Evolutionary conservation across 2,113 vertebrate genomes (phyloP), one percentile per base, ranked within the genome.

Genomic region (Delphinapterus leucas): DNA sequence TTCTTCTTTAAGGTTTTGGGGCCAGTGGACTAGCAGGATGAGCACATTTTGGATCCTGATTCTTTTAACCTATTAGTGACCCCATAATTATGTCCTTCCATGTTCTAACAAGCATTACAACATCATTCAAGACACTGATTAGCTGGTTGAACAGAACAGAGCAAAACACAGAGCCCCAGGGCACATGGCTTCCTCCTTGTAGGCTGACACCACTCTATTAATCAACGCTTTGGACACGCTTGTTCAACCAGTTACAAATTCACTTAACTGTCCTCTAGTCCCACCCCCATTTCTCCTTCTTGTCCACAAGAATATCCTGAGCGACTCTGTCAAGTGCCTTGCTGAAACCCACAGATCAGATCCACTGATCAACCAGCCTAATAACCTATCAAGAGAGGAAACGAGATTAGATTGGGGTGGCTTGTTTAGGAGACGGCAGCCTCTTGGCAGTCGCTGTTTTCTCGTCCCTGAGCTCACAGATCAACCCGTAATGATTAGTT

Each of bases 231-330:
- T 8, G 71, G 63, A 81, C 63, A 5, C 3, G 41, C 89, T 95
- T 80, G 79, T 44, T 93, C 70, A 33, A 41, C 85, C 77, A 77
- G 93, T 88, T 82, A 82, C 95, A 97, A 94, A 96, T 96, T n/a
- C 95, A 89, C 36, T 96, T 91, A 96, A 15, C 38, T 21, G 36
- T 36, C 17, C 31, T 73, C 60, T 28, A 7, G 25, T 47, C 89
- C 82, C 53, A 31, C 70, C 53, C 73, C 41, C 67, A 13, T 74
- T 74, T 74, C 93, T 96, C 87, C 63, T 11, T 67, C 92, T 77
- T 96, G 92, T 96, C 96, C 41, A 53, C 93, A 96, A 49, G 80
- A 55, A 88, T 68, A 88, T 93, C 88, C 94, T 88, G 92, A 92
- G 70, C 20, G 49, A 20, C 79, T 96, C 76, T 90, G 84, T 93